Percentiles rank a stretch among this genome's conserved stretches.
phyloP scores from a whole-genome alignment of 1,140 invertebrate genomes.

The Drosophila micromelanica region DNA sequence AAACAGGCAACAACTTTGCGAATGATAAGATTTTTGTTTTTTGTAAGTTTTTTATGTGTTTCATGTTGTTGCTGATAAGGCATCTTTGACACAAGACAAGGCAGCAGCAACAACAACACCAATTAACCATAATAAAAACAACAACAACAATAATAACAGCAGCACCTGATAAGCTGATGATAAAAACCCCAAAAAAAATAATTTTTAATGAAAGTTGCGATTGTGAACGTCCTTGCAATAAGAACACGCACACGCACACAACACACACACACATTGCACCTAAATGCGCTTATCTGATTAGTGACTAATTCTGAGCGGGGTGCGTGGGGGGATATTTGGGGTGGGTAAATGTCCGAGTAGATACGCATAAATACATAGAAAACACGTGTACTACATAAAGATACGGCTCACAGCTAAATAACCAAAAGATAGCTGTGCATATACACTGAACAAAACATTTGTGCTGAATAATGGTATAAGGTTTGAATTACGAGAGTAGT shows the following conservation, averaged over 20 bases:
- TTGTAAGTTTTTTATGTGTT: slow-evolving; percentile 13
- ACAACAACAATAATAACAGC: slow-evolving; percentile 9
- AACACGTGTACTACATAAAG: slow-evolving; percentile 15
- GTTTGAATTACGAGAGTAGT: too few species aligned
- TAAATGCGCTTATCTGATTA: slow-evolving; percentile 37
- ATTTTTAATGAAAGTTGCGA: slow-evolving; percentile 69
- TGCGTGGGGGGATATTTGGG: not conserved
- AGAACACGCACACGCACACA: slow-evolving; percentile 7
- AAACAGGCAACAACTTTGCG: slow-evolving; percentile 3
- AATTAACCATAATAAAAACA: slow-evolving; percentile 19
- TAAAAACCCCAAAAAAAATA: slow-evolving; percentile 46
- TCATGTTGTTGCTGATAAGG: slow-evolving; percentile 59
- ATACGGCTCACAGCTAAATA: slow-evolving; percentile 19
- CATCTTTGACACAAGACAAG: slow-evolving; percentile 66
- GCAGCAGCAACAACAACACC: slow-evolving; percentile 20
- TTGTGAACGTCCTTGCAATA: slow-evolving; percentile 68
- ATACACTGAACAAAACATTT: slow-evolving; percentile 32
- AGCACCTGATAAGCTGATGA: slow-evolving; percentile 55
- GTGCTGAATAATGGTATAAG: not conserved
- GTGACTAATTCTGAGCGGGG: slow-evolving; percentile 24
- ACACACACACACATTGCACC: slow-evolving; percentile 9
- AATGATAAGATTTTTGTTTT: slow-evolving; percentile 56
- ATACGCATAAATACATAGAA: slow-evolving; percentile 32
- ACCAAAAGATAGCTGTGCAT: slow-evolving; percentile 17
- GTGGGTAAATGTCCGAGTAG: slow-evolving; percentile 26